Conservation (phyloP, 2,113 vertebrate species). For the Bubo blakistoni region DNA sequence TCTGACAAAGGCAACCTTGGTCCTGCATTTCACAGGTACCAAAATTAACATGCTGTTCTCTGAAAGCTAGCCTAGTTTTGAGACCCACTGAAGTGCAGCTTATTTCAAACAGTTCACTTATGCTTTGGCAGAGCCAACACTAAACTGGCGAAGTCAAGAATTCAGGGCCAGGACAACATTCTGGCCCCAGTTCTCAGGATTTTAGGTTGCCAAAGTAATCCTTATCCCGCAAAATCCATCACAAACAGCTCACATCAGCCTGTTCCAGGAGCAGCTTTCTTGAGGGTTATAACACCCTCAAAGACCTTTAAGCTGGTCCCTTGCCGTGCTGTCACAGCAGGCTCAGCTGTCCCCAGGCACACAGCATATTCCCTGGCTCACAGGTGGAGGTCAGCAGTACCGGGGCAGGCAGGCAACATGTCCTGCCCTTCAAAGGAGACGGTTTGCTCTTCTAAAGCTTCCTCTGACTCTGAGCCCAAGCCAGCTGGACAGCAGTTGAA, state of each 20-base stretch:
- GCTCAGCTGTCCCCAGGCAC: background rate
- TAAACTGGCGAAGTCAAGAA: background rate
- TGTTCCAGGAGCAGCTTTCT: background rate
- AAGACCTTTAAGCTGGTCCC: background rate
- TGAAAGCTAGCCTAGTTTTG: background rate
- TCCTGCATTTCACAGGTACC: background rate
- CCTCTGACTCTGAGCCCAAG: slow-evolving; percentile 26
- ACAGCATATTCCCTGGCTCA: background rate
- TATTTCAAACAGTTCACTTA: background rate
- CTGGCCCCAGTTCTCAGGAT: background rate
- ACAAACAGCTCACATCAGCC: background rate
- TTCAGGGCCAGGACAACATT: background rate
- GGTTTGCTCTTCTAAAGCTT: slow-evolving; percentile 20
- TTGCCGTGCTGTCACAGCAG: background rate
- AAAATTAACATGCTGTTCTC: fast-evolving
- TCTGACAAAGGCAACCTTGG: background rate
- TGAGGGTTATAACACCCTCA: background rate
- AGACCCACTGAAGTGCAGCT: fast-evolving
- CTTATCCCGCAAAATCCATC: background rate
- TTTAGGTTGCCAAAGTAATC: background rate
- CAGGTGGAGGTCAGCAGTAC: background rate
- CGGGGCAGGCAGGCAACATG: background rate
- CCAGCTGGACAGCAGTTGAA: slow-evolving; percentile 68
- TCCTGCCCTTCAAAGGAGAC: slow-evolving; percentile 45
- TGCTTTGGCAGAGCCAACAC: background rate